Percentiles rank a stretch among this genome's conserved stretches.
phyloP scores from a whole-genome alignment of 2,113 vertebrate species.

The Stegostoma tigrinum region DNA sequence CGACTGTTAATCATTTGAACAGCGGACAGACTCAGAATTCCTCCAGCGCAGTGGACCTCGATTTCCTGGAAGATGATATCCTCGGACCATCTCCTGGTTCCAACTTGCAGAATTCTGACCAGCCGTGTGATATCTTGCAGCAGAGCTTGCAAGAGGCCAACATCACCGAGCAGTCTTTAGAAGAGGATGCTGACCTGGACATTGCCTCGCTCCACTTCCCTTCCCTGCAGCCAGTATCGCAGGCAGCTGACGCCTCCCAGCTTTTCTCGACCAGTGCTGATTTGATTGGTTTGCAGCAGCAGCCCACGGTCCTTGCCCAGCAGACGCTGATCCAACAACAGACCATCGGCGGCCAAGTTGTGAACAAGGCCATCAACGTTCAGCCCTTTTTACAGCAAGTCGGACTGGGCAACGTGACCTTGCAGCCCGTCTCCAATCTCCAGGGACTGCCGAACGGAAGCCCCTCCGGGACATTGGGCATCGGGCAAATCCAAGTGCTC shows the following conservation, averaged over 20 bases:
- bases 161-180: slow-evolving; percentile 90
- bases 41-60: slow-evolving; percentile 80
- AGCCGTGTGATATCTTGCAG: slow-evolving; percentile 92
- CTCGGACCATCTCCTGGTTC: slow-evolving; percentile 64
- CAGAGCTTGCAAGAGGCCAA: slow-evolving; percentile 95
- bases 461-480: slow-evolving; percentile 69
- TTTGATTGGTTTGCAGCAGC: slow-evolving; percentile 65
- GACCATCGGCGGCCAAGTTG: slow-evolving; percentile 64
- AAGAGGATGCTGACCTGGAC: slow-evolving; percentile 86
- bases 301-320: slow-evolving; percentile 70
- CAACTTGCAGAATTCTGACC: slow-evolving; percentile 59
- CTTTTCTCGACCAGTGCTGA: slow-evolving; percentile 72
- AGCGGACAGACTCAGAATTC: slow-evolving; percentile 58
- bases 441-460: slow-evolving; percentile 82
- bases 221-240: slow-evolving; percentile 73
- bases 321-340: slow-evolving; percentile 81
- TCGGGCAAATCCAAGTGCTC: slow-evolving; percentile 89
- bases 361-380: slow-evolving; percentile 87
- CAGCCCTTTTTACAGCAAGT: slow-evolving; percentile 88
- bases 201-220: slow-evolving; percentile 84
- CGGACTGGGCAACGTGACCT: slow-evolving; percentile 84
- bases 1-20: slow-evolving; percentile 73
- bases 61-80: slow-evolving; percentile 92
- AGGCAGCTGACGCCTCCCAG: slow-evolving; percentile 58
- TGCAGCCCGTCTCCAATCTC: slow-evolving; percentile 83